These are phyloP conservation scores for Clarias batrachus DNA, from an alignment of 2,113 vertebrate species.

Conservation along the genomic window DNA sequence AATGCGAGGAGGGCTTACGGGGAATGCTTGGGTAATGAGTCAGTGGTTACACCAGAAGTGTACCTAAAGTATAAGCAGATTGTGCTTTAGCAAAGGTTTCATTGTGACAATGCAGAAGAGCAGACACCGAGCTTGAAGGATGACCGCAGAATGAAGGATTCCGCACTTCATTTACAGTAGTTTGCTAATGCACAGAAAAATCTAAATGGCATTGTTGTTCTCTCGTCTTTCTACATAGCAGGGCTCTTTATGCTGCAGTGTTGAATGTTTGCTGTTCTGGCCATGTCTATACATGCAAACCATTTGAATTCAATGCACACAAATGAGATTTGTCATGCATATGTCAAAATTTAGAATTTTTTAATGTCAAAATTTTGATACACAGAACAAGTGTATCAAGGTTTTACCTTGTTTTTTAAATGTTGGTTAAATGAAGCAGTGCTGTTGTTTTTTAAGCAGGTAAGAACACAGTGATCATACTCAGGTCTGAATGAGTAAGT, in stretches of 20 bases:
- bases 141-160: not conserved
- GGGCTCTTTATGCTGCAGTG: not conserved
- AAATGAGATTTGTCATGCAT: no score
- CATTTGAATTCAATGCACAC: not conserved
- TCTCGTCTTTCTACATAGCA: not conserved
- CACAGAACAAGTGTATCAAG: not conserved
- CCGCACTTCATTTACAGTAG: not conserved
- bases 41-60: not conserved
- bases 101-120: not conserved
- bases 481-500: not conserved
- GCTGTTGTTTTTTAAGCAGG: not conserved
- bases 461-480: not conserved
- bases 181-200: not conserved
- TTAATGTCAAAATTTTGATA: not conserved
- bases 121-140: not conserved
- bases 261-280: not conserved
- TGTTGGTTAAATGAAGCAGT: not conserved
- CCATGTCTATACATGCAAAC: not conserved
- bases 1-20: not conserved
- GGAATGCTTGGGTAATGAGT: not conserved
- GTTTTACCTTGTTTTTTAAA: not conserved
- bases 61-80: not conserved
- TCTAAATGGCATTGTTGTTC: not conserved
- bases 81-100: not conserved
- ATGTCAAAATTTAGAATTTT: not conserved